Evolutionary conservation across 2,888 invertebrate genomes (phyloP).

Genomic region (Tricholauxania praeusta): DNA sequence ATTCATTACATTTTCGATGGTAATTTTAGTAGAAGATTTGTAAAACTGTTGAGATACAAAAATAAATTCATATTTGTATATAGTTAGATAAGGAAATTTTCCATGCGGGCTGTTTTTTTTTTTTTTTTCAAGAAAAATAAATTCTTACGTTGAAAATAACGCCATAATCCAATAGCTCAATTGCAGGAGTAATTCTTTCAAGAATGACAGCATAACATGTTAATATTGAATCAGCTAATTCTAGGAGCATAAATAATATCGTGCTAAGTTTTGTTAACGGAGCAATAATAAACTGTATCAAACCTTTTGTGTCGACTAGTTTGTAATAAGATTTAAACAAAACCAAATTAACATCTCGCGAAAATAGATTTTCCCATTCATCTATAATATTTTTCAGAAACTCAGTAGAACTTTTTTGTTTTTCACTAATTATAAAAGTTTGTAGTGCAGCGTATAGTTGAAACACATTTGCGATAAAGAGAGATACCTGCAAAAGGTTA

Average conservation of each 20-base stretch:
- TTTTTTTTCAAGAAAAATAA: not conserved
- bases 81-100: too few relatives aligned
- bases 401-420: conserved; percentile 63
- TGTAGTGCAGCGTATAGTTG: conserved; percentile 70
- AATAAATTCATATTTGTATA: conserved; percentile 9
- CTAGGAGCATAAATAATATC: not conserved
- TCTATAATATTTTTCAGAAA: conserved; percentile 62
- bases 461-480: conserved; percentile 70
- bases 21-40: conserved; percentile 55
- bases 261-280: not conserved
- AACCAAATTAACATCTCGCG: conserved; percentile 71
- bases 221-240: conserved; percentile 18
- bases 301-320: conserved; percentile 51
- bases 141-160: conserved; percentile 57
- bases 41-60: conserved; percentile 53
- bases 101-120: too few relatives aligned
- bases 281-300: not conserved
- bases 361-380: conserved; percentile 86
- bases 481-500: conserved; percentile 64
- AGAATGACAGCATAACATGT: conserved; percentile 52
- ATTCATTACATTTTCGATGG: conserved; percentile 59
- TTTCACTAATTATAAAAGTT: conserved; percentile 66
- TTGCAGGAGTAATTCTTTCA: conserved; percentile 52
- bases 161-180: conserved; percentile 59
- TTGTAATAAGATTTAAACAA: conserved; percentile 61